Evolutionary conservation across 1,140 invertebrate genomes (phyloP), one percentile per base, ranked within the genome.

Genomic region (Eulimnadia texana): DNA sequence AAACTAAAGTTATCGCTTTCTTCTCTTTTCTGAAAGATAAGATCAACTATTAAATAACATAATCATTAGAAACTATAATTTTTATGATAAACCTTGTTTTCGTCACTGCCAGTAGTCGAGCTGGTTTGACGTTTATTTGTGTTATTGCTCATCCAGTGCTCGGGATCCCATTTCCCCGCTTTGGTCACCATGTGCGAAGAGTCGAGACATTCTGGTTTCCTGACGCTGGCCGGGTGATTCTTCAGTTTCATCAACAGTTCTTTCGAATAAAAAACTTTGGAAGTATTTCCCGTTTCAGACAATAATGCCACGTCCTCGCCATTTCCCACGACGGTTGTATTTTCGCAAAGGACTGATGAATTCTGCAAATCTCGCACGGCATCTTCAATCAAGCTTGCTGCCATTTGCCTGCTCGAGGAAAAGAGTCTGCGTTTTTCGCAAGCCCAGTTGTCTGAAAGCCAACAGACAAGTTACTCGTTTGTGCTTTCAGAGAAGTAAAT

Each of bases 91-190:
- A 42, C 33, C 33, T 42, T 42, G 33, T 42, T 42, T 42, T 42
- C 33, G 33, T 42, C 16, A 16, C 6, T 42, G 6, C 33, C 33
- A 6, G 16, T 16, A 42, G 33, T 42, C 33, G 16, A 6, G 16
- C 33, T 42, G 33, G 6, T 42, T 6, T 6, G 16, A 6, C 33
- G 33, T 42, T 42, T 42, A 9, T 6, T 16, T 16, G 33, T 9
- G 16, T 57, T 33, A 29, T 77, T 76, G 28, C 73, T 67, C 64
- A 77, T 76, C 80, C 80, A 82, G 64, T 74, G 73, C 62, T 82
- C 80, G 3, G 80, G 79, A 67, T 82, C 80, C 79, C 80, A 81
- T 50, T 79, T 70, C 20, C 78, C 78, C 49, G 29, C 27, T 28
- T 61, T 61, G 33, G 33, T 42, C 1, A 54, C 60, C 23, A 50